Evolutionary conservation across 2,113 vertebrate species (phyloP).

Genomic region (Podarcis muralis): DNA sequence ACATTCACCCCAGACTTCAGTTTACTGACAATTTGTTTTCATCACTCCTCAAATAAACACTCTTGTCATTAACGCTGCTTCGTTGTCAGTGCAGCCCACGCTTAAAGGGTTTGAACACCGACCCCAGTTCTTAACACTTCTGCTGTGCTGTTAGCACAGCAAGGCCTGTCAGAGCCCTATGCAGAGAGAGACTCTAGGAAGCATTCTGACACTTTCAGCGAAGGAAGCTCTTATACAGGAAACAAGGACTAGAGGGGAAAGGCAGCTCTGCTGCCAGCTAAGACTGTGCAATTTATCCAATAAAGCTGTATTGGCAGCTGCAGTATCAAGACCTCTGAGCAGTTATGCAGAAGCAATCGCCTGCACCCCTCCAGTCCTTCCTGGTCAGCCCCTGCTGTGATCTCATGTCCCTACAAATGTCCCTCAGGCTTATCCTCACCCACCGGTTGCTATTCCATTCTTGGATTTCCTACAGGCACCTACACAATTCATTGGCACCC

Average conservation of each 20-base stretch:
- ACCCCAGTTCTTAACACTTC: neutral
- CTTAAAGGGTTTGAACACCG: no score
- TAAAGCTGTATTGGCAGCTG: neutral
- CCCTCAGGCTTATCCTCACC: neutral
- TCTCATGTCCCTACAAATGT: neutral
- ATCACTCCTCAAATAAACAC: neutral
- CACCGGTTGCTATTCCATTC: neutral
- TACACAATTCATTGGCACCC: neutral
- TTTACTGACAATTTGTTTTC: neutral
- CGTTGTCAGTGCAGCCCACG: neutral
- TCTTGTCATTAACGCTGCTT: neutral
- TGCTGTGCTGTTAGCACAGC: neutral
- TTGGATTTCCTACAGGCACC: neutral
- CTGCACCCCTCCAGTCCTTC: neutral
- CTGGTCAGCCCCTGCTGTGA: neutral
- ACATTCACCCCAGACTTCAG: no score
- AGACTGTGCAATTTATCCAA: neutral
- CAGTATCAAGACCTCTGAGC: neutral
- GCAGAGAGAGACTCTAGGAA: neutral
- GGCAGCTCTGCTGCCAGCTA: neutral
- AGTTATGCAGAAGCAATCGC: neutral
- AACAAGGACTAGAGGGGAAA: neutral
- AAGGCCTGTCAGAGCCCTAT: neutral
- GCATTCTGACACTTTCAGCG: neutral
- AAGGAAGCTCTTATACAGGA: neutral